These are phyloP conservation scores for Quadroppia sp. DNA, from an alignment of 2,888 invertebrate species.

Conservation along the genomic window DNA sequence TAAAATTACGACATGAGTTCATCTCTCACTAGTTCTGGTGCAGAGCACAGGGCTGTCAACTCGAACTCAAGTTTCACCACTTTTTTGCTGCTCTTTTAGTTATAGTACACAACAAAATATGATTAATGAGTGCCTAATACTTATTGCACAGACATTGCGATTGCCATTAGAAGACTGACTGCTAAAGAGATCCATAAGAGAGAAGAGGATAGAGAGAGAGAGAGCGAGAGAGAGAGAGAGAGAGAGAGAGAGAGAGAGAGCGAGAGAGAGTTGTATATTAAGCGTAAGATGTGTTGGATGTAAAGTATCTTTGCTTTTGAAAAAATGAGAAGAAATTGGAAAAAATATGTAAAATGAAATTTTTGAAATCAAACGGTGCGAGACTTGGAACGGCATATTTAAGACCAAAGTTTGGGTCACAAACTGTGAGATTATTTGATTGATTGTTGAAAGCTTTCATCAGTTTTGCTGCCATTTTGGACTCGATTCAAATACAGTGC, in stretches of 20 bases:
- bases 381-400: not conserved
- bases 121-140: constrained; percentile 29
- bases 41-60: constrained; percentile 5
- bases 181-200: no score
- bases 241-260: no score
- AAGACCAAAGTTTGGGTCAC: constrained; percentile 1
- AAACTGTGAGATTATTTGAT: constrained; percentile 19
- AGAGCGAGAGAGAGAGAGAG: no score
- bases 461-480: constrained; percentile 17
- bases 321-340: not conserved
- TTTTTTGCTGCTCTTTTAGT: not conserved
- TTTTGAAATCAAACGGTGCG: not conserved
- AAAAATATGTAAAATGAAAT: constrained; percentile 13
- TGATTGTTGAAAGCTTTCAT: constrained; percentile 8
- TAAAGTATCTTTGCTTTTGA: no score
- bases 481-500: constrained; percentile 11
- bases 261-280: no score
- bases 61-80: constrained; percentile 22
- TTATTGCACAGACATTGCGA: constrained; percentile 8
- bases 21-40: not conserved
- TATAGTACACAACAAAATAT: not conserved
- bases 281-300: not conserved
- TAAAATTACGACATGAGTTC: constrained; percentile 31
- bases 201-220: no score
- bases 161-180: constrained; percentile 11